phyloP scores from a whole-genome alignment of 92 coral and sea anemone species.

The Muricea muricata region DNA sequence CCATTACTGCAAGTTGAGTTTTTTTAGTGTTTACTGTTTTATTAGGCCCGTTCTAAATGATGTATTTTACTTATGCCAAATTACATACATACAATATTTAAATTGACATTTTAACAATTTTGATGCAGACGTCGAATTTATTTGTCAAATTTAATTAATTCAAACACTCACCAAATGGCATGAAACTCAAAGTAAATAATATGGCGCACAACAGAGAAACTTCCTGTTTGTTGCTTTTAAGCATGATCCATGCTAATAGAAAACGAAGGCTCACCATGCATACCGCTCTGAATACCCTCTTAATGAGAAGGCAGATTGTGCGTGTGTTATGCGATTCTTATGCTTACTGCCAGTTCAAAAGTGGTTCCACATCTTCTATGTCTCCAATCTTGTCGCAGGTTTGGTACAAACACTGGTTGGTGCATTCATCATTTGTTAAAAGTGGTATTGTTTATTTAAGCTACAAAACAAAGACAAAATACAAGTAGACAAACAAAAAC shows the following conservation, averaged over 20 bases:
- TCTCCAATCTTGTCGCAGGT: constrained; percentile 44
- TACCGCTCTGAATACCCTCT: constrained; percentile 27
- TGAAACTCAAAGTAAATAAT: constrained; percentile 29
- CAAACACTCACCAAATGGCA: constrained; percentile 12
- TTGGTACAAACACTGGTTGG: constrained; percentile 52
- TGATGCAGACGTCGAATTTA: constrained; percentile 51
- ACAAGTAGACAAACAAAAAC: too few species aligned
- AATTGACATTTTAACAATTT: constrained; percentile 28
- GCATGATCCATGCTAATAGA: constrained; percentile 54
- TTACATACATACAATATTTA: too few species aligned
- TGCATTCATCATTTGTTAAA: too few species aligned
- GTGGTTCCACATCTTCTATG: constrained; percentile 15
- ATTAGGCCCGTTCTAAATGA: too few species aligned
- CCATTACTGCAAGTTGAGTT: too few species aligned
- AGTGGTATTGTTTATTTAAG: too few species aligned
- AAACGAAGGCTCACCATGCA: constrained; percentile 46
- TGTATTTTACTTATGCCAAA: too few species aligned
- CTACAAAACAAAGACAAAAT: too few species aligned
- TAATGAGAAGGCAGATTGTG: too few species aligned
- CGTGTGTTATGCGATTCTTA: constrained; percentile 12
- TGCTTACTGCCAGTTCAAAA: constrained; percentile 16
- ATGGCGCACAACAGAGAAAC: constrained; percentile 23
- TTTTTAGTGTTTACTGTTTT: too few species aligned
- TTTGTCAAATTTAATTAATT: constrained; percentile 5
- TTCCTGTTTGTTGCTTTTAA: constrained; percentile 35